Base-by-base conservation (phyloP, 2,113 vertebrate genomes). In the Aphyosemion australe region DNA sequence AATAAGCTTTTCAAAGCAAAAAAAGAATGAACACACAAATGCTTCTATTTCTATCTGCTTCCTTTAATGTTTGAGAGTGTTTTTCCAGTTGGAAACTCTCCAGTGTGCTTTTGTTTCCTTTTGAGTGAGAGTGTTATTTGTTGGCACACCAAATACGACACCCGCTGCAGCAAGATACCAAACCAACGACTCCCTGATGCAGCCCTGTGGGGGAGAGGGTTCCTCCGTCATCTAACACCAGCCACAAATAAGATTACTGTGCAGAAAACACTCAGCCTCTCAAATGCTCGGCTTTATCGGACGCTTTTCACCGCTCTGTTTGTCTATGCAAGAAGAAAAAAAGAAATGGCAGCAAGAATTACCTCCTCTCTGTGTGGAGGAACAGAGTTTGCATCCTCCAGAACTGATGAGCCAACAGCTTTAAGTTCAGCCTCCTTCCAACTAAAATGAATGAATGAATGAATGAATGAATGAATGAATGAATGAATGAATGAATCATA, bases 231-330 rank as follows among this genome's bases (percentile, higher is more conserved):
- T 69, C 59, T 58, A 71, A 84, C 64, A 84, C 74, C 67, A 69
- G 31, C 47, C 39, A 37, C 59, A 85, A 82, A 87, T 64, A 57
- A 74, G 74, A 88, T 89, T 84, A 88, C 66, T 6, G 55, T 65
- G 74, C 66, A 79, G 54, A 77, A 84, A 80, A 82, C 43, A 81
- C 48, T 21, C 47, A 49, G 10, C 51, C 68, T 74, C 60, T 74
- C n/a, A 61, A 61, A 62, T 58, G 53, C 55, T 69, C 55, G 8
- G 12, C 50, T 76, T 63, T 18, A 69, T 47, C 41, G 59, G 67
- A 70, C 58, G 41, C 31, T 49, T 66, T 72, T 63, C 76, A 47
- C 60, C 45, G 0, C 60, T 48, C 41, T 49, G 21, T 49, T 58
- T 2, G 4, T 68, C 43, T 55, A 12, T 16, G 19, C 45, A 34